A percentile compares a stretch with the other conserved stretches of the same genome.
Evolutionary conservation across 92 coral and sea anemone species (phyloP).

Genomic region (Epizoanthus ramosus): DNA sequence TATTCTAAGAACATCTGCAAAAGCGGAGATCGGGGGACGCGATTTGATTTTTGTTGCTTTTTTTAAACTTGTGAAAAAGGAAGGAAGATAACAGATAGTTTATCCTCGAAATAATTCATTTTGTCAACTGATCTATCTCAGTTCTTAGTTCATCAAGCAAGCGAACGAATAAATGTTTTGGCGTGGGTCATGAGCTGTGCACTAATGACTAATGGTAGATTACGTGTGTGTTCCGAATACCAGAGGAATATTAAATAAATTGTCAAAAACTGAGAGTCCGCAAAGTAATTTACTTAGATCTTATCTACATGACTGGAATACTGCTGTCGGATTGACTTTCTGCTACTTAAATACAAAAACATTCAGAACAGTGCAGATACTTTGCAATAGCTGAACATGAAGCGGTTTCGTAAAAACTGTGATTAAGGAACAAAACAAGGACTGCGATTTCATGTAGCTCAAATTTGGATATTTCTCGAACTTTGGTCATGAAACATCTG

Average conservation of each 20-base stretch:
- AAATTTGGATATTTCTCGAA: background rate
- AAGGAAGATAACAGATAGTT: background rate
- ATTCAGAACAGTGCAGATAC: background rate
- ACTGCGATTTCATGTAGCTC: background rate
- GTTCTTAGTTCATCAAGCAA: too few species aligned
- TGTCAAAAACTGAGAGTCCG: constrained; percentile 2
- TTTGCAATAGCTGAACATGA: background rate
- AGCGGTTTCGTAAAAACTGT: background rate
- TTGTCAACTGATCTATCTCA: background rate
- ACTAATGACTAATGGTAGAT: background rate
- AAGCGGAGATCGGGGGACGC: background rate
- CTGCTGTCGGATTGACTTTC: constrained; percentile 23
- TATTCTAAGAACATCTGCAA: constrained; percentile 9
- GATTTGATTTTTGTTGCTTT: background rate
- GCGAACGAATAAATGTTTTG: too few species aligned
- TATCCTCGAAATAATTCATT: background rate
- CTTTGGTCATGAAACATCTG: constrained; percentile 26
- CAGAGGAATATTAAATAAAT: background rate
- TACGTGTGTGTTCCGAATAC: constrained; percentile 24
- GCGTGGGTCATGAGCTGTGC: too few species aligned
- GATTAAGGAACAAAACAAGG: too few species aligned
- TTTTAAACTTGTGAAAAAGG: background rate
- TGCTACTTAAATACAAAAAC: constrained; percentile 5
- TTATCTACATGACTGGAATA: constrained; percentile 36
- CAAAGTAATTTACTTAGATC: constrained; percentile 22